Evolutionary conservation across 2,113 vertebrate species (phyloP).

Genomic region (Panthera leo): DNA sequence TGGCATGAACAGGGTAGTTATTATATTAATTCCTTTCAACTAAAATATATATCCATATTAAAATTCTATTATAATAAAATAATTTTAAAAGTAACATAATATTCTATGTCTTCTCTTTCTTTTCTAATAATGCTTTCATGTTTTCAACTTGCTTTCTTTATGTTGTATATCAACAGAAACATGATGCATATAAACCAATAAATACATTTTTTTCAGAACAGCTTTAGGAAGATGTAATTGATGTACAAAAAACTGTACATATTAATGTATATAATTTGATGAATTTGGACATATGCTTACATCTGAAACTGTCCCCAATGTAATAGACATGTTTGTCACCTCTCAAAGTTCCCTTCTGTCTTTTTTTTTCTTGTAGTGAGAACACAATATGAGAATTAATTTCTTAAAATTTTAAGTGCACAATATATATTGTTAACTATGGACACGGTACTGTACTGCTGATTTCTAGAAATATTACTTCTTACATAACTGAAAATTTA

Average conservation of each 20-base stretch:
- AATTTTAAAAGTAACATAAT: neutral
- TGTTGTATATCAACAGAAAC: neutral
- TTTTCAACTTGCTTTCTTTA: neutral
- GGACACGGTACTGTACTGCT: neutral
- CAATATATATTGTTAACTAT: neutral
- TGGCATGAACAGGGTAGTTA: neutral
- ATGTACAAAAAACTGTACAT: neutral
- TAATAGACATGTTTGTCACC: neutral
- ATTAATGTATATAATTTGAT: neutral
- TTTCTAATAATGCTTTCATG: neutral
- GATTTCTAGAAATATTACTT: neutral
- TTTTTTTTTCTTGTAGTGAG: neutral
- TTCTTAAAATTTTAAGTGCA: neutral
- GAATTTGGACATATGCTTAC: neutral
- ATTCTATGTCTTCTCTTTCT: neutral
- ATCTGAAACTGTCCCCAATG: neutral
- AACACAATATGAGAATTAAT: neutral
- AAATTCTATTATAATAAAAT: neutral
- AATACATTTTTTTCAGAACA: neutral
- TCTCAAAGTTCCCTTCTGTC: neutral
- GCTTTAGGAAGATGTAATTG: neutral
- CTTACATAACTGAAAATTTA: neutral
- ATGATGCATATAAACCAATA: neutral
- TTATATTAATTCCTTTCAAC: neutral
- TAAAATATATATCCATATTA: neutral